Conservation (phyloP, 2,113 vertebrate species). For the Brachypteracias leptosomus region DNA sequence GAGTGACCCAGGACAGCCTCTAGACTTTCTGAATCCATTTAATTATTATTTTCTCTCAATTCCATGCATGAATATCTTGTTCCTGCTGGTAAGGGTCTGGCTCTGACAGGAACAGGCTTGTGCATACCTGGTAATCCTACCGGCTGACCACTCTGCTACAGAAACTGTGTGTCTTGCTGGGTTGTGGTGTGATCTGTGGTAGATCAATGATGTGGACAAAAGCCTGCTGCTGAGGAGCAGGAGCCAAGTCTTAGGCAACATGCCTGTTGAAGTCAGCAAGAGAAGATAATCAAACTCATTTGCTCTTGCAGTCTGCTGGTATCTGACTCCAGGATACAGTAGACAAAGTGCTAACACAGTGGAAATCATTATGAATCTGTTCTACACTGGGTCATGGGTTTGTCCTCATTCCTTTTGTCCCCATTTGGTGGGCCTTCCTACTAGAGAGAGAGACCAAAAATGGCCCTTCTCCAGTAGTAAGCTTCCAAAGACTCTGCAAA, state of each 20-base stretch:
- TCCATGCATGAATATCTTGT: neutral
- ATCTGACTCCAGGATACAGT: neutral
- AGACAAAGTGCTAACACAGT: neutral
- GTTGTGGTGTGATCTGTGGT: neutral
- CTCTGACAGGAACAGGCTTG: neutral
- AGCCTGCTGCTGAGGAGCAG: neutral
- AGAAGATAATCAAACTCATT: neutral
- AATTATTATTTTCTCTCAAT: neutral
- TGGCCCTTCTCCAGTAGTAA: neutral
- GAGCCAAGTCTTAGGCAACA: neutral
- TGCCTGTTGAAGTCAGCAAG: neutral
- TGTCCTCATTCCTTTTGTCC: neutral
- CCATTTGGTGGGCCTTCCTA: neutral
- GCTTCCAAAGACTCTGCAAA: neutral
- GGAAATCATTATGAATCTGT: neutral
- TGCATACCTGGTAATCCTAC: neutral
- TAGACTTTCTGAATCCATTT: neutral
- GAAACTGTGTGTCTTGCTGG: neutral
- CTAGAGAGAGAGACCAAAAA: neutral
- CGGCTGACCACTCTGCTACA: accelerated
- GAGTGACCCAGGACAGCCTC: neutral
- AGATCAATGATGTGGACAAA: neutral
- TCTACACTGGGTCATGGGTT: neutral
- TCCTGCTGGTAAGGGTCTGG: neutral
- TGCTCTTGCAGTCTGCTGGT: neutral